Evolutionary conservation across 2,113 vertebrate species (phyloP).

Genomic region (Rhinoderma darwinii): DNA sequence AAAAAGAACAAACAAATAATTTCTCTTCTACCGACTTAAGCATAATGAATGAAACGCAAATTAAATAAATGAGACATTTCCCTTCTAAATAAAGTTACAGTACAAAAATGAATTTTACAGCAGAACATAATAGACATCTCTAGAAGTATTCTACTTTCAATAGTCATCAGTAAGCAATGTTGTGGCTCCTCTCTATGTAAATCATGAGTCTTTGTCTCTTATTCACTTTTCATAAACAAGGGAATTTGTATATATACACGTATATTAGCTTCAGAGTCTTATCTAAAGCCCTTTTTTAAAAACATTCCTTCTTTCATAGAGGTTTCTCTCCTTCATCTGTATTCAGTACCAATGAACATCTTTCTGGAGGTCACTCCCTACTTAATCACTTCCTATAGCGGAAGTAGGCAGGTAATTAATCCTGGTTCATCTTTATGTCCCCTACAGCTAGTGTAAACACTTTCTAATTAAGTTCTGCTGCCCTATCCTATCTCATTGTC

Average conservation of each 20-base stretch:
- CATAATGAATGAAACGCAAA: too few species aligned
- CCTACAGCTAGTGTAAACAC: constrained; percentile 30
- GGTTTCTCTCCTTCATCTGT: constrained; percentile 25
- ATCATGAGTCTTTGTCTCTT: not conserved
- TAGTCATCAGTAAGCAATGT: not conserved
- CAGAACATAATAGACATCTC: too few species aligned
- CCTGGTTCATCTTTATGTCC: constrained; percentile 23
- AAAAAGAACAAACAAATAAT: too few species aligned
- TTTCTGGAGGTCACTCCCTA: constrained; percentile 17
- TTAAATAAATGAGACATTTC: too few species aligned
- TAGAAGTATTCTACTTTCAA: too few species aligned
- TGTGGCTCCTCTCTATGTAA: not conserved
- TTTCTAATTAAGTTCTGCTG: constrained; percentile 29
- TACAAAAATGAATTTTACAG: too few species aligned
- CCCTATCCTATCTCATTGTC: constrained; percentile 15
- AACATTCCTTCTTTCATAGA: not conserved
- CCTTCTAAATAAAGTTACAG: too few species aligned
- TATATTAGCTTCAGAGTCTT: not conserved
- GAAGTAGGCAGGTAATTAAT: constrained; percentile 45
- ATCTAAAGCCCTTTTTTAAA: not conserved
- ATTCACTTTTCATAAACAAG: not conserved
- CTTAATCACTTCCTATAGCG: constrained; percentile 35
- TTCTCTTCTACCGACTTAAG: too few species aligned
- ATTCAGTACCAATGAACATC: constrained; percentile 8
- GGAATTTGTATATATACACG: not conserved